Evolutionary conservation across 2,113 vertebrate species (phyloP).

Genomic region (Phaethon lepturus): DNA sequence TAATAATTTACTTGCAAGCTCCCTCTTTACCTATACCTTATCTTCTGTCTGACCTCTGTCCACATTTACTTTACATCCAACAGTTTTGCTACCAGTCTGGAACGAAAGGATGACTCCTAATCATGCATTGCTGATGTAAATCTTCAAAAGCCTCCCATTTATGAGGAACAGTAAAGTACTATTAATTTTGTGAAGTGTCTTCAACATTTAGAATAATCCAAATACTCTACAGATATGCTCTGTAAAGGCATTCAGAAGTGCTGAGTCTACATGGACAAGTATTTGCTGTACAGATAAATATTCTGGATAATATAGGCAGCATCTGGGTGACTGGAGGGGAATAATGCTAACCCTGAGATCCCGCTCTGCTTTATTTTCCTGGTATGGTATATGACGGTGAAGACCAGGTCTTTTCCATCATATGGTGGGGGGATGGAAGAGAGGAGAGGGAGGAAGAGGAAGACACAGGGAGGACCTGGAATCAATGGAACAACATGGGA

Average conservation of each 20-base stretch:
- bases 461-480: not conserved
- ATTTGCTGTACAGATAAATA: not conserved
- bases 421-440: fast-evolving
- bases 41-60: not conserved
- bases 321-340: not conserved
- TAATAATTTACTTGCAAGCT: not conserved
- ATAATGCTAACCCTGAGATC: not conserved
- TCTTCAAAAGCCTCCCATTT: not conserved
- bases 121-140: not conserved
- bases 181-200: not conserved
- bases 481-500: not conserved
- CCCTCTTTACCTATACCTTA: not conserved
- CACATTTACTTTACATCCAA: not conserved
- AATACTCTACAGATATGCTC: not conserved
- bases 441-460: not conserved
- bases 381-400: not conserved
- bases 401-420: not conserved
- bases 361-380: not conserved
- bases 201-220: not conserved
- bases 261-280: not conserved
- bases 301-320: not conserved
- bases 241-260: not conserved
- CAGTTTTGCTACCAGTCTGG: not conserved
- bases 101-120: not conserved
- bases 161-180: not conserved